phyloP scores from a whole-genome alignment of 2,797 vertebrate species.

The Myiotriccus ornatus region DNA sequence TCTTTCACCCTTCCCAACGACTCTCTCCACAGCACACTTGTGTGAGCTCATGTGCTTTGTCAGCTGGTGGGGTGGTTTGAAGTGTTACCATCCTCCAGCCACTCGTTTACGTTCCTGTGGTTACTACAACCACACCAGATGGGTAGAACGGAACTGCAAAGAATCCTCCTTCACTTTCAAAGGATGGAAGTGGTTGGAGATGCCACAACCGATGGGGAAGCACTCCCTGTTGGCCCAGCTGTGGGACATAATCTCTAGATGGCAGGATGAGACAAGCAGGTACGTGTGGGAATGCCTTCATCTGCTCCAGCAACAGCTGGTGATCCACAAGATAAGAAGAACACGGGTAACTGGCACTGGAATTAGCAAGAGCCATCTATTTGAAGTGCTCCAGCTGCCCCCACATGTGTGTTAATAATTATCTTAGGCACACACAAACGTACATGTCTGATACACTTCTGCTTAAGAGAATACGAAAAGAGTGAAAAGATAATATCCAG shows the following conservation, averaged over 20 bases:
- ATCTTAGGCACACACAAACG: neutral
- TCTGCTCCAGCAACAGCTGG: neutral
- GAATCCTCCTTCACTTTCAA: neutral
- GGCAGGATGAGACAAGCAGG: neutral
- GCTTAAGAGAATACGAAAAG: neutral
- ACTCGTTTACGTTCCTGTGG: neutral
- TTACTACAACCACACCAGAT: neutral
- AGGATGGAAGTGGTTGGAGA: neutral
- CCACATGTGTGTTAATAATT: neutral
- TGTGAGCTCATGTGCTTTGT: rapidly evolving
- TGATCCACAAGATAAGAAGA: neutral
- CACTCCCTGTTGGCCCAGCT: neutral
- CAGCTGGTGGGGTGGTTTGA: neutral
- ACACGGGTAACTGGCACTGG: neutral
- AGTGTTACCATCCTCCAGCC: neutral
- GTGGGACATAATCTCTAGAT: neutral
- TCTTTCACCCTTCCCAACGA: neutral
- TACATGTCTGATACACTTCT: neutral
- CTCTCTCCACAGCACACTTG: neutral
- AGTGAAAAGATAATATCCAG: neutral
- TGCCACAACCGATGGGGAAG: rapidly evolving
- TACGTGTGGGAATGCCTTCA: neutral
- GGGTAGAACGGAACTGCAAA: neutral
- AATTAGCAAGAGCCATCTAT: neutral
- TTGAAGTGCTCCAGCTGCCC: neutral